Conservation (phyloP, 2,797 vertebrate genomes). For the Danio aesculapii region DNA sequence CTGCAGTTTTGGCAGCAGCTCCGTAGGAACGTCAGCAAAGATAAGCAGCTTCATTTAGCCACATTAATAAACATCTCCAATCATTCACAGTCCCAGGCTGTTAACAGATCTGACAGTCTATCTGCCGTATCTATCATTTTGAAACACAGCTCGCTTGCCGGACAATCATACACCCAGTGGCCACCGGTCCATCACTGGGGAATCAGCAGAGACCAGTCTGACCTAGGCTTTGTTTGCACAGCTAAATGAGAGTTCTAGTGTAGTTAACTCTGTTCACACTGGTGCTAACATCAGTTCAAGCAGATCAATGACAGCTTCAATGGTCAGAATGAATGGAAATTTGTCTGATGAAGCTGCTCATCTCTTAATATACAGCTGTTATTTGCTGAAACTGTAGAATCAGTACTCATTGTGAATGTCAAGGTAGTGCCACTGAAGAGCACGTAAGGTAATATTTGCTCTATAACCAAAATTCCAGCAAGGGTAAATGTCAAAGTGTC, state of each 20-base stretch:
- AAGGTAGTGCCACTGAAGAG: not conserved
- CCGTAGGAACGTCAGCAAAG: constrained; percentile 60
- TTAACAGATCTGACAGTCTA: constrained; percentile 60
- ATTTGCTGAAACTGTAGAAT: not conserved
- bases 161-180: constrained; percentile 23
- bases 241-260: not conserved
- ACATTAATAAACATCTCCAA: constrained; percentile 61
- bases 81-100: constrained; percentile 57
- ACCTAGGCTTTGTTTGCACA: constrained; percentile 4
- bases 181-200: constrained; percentile 16
- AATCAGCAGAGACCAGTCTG: constrained; percentile 42
- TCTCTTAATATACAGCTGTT: not conserved
- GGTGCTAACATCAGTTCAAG: not conserved
- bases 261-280: not conserved
- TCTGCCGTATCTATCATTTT: constrained; percentile 59
- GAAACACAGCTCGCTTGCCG: constrained; percentile 46
- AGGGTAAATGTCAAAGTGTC: constrained; percentile 65
- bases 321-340: not conserved
- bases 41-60: constrained; percentile 64
- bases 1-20: constrained; percentile 61
- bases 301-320: not conserved
- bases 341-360: not conserved
- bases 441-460: constrained; percentile 36
- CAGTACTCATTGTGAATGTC: not conserved
- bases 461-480: constrained; percentile 54